These are phyloP conservation scores for Camponotus pennsylvanicus DNA, from an alignment of 1,140 invertebrate species.

Conservation along the genomic window DNA sequence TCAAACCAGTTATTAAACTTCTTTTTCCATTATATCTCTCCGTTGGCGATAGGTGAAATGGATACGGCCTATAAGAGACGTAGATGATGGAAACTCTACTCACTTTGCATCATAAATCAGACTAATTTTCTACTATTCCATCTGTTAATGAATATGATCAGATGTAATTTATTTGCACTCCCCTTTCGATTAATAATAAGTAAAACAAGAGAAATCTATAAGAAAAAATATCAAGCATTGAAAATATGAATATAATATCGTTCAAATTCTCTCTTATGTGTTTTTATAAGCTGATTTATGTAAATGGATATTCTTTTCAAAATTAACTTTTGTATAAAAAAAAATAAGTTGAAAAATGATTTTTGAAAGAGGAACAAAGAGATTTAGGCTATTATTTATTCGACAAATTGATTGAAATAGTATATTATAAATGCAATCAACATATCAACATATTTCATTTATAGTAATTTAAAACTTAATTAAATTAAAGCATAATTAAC, in stretches of 20 bases:
- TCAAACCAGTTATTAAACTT: constrained; percentile 49
- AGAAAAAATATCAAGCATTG: background rate
- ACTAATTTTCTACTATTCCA: constrained; percentile 3
- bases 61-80: constrained; percentile 17
- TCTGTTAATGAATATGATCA: background rate
- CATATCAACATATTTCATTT: background rate
- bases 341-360: background rate
- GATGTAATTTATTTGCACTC: background rate
- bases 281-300: background rate
- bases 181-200: too few species aligned
- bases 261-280: background rate
- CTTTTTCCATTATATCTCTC: constrained; percentile 32
- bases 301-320: background rate
- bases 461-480: background rate
- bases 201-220: background rate
- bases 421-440: background rate
- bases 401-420: background rate
- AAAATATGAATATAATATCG: background rate
- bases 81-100: constrained; percentile 7
- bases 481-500: too few species aligned
- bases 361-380: background rate
- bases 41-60: constrained; percentile 15
- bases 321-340: background rate
- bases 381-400: background rate
- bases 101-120: background rate